Evolutionary conservation across 1,140 invertebrate genomes (phyloP).

Genomic region (Chionoecetes opilio): DNA sequence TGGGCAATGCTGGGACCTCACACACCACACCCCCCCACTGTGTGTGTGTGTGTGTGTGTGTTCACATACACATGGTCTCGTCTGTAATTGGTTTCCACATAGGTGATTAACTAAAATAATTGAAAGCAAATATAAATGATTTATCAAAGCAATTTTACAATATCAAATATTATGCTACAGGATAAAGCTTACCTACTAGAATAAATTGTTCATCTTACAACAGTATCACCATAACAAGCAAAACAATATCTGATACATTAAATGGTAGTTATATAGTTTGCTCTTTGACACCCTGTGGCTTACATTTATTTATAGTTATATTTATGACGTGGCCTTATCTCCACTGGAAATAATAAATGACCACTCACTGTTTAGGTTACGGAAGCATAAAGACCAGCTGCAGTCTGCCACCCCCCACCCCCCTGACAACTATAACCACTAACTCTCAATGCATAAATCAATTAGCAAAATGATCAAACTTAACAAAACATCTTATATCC

Average conservation of each 20-base stretch:
- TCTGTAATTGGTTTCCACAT: neutral
- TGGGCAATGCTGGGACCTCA: no score
- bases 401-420: no score
- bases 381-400: neutral
- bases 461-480: no score
- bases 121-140: neutral
- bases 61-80: no score
- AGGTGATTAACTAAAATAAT: neutral
- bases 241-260: neutral
- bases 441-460: no score
- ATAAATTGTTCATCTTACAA: neutral
- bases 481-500: no score
- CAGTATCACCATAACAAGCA: neutral
- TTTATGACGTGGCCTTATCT: neutral
- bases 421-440: no score
- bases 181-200: neutral
- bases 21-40: no score
- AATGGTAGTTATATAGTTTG: neutral
- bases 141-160: neutral
- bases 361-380: neutral
- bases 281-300: neutral
- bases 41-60: no score
- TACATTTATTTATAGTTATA: no score
- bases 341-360: neutral
- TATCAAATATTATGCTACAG: neutral